These are phyloP conservation scores for Seriola dumerili DNA, from an alignment of 2,113 vertebrate genomes.

Conservation along the genomic window DNA sequence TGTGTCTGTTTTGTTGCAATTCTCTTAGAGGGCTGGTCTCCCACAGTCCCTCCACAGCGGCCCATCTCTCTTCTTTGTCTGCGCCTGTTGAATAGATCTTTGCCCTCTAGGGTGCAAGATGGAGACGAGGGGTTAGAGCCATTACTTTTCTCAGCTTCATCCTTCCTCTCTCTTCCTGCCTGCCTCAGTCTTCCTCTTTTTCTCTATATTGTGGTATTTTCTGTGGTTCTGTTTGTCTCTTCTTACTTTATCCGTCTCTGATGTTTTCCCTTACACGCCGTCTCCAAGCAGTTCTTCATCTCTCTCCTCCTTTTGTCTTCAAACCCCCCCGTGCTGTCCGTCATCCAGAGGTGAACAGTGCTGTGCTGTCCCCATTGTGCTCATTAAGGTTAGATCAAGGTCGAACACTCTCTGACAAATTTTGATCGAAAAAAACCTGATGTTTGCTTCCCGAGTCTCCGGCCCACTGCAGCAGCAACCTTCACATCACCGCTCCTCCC, in stretches of 20 bases:
- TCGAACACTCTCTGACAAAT: slow-evolving; percentile 47
- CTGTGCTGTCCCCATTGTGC: slow-evolving; percentile 39
- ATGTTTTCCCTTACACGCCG: background rate
- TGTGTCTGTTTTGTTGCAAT: slow-evolving; percentile 43
- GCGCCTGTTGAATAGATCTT: slow-evolving; percentile 53
- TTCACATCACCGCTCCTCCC: slow-evolving; percentile 31
- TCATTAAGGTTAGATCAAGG: slow-evolving; percentile 77
- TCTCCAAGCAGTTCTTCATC: background rate
- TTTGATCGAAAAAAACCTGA: slow-evolving; percentile 26
- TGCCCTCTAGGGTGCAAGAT: slow-evolving; percentile 48
- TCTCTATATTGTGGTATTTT: background rate
- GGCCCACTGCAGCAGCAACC: slow-evolving; percentile 29
- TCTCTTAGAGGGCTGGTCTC: slow-evolving; percentile 29
- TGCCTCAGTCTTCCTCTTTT: slow-evolving; percentile 9
- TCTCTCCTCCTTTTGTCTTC: slow-evolving; percentile 24
- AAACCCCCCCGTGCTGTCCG: background rate
- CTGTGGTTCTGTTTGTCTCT: background rate
- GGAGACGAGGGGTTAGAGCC: slow-evolving; percentile 29
- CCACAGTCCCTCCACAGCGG: slow-evolving; percentile 40
- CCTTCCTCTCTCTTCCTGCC: background rate
- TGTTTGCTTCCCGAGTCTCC: slow-evolving; percentile 15
- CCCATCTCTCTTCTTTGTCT: slow-evolving; percentile 49
- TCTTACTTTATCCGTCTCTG: background rate
- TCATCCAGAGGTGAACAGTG: slow-evolving; percentile 2
- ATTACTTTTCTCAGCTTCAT: slow-evolving; percentile 33